Base-by-base conservation (phyloP, 2,888 invertebrate genomes). In the Synergus itoensis region DNA sequence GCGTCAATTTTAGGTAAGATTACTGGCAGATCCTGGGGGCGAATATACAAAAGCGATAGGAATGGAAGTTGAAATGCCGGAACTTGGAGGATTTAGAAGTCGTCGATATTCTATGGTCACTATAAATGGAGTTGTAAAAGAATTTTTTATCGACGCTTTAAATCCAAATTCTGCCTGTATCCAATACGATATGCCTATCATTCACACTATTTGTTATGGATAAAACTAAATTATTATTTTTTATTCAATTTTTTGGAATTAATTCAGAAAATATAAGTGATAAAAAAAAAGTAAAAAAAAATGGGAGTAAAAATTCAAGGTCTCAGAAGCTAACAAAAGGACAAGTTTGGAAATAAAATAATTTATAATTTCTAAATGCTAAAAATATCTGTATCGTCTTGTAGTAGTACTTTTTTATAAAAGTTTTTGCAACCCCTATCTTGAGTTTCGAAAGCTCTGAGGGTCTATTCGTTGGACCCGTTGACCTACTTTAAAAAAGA, bases 401-500 rank as follows among this genome's bases (percentile, higher is more conserved):
- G 4, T 36, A 36, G 36, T 0, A 36, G 5, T 36, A 21, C 11
- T 60, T 11, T 60, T 3, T 60, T 21, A 4, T 18, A 1, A 11
- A 60, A 21, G 11, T 21, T 11, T 60, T 21, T 60, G n/a, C 12
- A 21, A 21, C 12, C 21, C 11, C 21, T 1, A 28, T 69, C 45
- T 69, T 45, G 45, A 48, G 45, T 4, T 21, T 16, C 16, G n/a
- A 67, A 53, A 28, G 8, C 36, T 48, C 28, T 21, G 28, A 16
- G 40, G 18, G 43, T 43, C n/a, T 67, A 67, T 53, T 69, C 28
- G 48, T 16, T 67, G 28, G 43, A 67, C 45, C 45, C 67, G 45
- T 28, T 69, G 36, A 69, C 69, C 48, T 48, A 69, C 48, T 69
- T 69, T 53, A 28, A 16, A 16, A 28, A 69, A 36, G 40, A 53